Evolutionary conservation across 2,797 vertebrate species (phyloP).

Genomic region (Podarcis lilfordi): DNA sequence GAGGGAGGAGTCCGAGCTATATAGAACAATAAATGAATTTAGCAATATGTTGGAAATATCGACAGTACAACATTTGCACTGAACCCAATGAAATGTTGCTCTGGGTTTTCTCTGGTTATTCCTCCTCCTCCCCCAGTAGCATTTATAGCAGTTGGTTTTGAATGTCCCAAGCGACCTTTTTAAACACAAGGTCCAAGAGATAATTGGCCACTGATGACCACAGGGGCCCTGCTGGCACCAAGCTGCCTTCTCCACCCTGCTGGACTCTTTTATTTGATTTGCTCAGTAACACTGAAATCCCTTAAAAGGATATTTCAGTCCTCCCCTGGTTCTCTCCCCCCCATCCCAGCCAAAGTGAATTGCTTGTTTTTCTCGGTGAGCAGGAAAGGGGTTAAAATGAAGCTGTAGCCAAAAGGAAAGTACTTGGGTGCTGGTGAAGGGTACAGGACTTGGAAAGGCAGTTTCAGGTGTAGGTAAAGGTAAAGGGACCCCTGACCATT

Average conservation of each 20-base stretch:
- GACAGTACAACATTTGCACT: not conserved
- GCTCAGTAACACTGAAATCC: not conserved
- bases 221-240: rapidly evolving
- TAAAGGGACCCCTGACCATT: no score
- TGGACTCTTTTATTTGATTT: not conserved
- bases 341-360: not conserved
- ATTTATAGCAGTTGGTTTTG: rapidly evolving
- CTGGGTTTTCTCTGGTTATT: not conserved
- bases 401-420: not conserved
- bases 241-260: rapidly evolving
- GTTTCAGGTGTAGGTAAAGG: not conserved
- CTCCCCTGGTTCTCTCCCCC: not conserved
- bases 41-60: not conserved
- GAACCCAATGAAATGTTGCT: not conserved
- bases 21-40: not conserved
- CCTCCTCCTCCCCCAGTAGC: not conserved
- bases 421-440: not conserved
- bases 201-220: not conserved
- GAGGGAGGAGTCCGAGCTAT: no score
- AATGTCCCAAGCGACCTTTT: constrained; percentile 10
- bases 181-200: not conserved
- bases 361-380: not conserved
- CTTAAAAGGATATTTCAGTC: not conserved
- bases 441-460: not conserved
- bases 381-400: not conserved